phyloP scores from a whole-genome alignment of 35 echinoderm and acorn worm genomes.

The Anneissia japonica region DNA sequence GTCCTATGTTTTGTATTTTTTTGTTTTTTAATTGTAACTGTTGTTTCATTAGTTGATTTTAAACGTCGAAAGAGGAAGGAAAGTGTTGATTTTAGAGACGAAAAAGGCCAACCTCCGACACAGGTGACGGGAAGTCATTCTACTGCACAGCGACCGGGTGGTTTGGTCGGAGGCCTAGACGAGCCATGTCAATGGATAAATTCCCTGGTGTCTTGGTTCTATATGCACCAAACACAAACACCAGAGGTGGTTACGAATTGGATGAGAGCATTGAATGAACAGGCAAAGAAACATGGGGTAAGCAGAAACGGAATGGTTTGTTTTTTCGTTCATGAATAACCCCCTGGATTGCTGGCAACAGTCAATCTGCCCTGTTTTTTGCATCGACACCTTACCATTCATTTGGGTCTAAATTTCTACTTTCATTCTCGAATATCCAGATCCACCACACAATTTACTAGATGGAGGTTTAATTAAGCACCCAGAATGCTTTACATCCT shows the following conservation, averaged over 20 bases:
- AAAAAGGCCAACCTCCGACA: neutral
- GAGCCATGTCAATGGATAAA: constrained; percentile 78
- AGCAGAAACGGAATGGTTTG: too few relatives aligned
- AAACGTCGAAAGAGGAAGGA: constrained; percentile 22
- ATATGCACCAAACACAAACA: constrained; percentile 82
- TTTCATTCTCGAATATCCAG: too few relatives aligned
- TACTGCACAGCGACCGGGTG: neutral
- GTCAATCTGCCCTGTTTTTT: too few relatives aligned
- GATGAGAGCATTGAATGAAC: constrained; percentile 93
- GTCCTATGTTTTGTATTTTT: constrained; percentile 50
- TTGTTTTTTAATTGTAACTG: neutral
- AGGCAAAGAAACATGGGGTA: constrained; percentile 95
- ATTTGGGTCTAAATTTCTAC: too few relatives aligned
- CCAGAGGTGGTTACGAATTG: constrained; percentile 68
- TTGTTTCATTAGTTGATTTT: neutral
- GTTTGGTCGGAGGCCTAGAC: neutral
- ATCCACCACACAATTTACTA: too few relatives aligned
- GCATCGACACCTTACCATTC: too few relatives aligned
- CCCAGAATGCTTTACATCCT: too few relatives aligned
- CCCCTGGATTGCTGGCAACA: too few relatives aligned
- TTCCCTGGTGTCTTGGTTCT: constrained; percentile 75
- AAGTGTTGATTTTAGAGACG: neutral
- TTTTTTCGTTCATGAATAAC: too few relatives aligned
- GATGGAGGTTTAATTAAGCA: too few relatives aligned
- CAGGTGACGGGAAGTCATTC: constrained; percentile 3